Conservation (phyloP, 2,797 vertebrate genomes). For the Neopelma chrysocephalum region DNA sequence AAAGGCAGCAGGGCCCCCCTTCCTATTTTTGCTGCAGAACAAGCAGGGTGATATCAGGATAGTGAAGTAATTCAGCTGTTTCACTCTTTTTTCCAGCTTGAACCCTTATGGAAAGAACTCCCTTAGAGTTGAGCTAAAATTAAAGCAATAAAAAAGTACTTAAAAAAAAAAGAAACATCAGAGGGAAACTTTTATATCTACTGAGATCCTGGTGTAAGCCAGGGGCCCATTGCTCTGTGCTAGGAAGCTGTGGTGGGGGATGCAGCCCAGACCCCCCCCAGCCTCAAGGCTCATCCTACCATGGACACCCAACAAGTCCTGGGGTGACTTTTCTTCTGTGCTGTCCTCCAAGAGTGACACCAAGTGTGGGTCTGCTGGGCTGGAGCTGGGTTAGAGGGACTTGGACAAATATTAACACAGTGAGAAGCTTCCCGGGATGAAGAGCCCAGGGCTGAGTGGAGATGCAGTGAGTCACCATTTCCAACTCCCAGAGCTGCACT, state of each 20-base stretch:
- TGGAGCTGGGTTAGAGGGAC: neutral
- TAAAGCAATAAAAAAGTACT: neutral
- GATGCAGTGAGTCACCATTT: conserved; percentile 32
- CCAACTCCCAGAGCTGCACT: neutral
- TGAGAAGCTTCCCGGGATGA: neutral
- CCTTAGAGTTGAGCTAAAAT: neutral
- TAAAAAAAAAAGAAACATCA: neutral
- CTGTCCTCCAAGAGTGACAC: neutral
- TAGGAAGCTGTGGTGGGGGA: neutral
- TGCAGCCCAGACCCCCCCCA: neutral
- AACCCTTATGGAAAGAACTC: neutral
- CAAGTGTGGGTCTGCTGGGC: neutral
- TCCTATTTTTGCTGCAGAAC: neutral
- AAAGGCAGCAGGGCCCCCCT: neutral
- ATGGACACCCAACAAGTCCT: neutral
- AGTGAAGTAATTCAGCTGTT: neutral
- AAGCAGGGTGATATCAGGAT: neutral
- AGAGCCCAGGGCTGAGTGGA: neutral
- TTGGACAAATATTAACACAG: neutral
- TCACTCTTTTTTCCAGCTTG: neutral
- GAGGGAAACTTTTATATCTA: neutral
- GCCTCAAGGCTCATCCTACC: neutral
- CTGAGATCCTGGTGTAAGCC: neutral
- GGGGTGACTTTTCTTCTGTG: neutral
- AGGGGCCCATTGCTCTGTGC: neutral